phyloP scores from a whole-genome alignment of 1,140 invertebrate genomes.

The Ceratosolen fusciceps region DNA sequence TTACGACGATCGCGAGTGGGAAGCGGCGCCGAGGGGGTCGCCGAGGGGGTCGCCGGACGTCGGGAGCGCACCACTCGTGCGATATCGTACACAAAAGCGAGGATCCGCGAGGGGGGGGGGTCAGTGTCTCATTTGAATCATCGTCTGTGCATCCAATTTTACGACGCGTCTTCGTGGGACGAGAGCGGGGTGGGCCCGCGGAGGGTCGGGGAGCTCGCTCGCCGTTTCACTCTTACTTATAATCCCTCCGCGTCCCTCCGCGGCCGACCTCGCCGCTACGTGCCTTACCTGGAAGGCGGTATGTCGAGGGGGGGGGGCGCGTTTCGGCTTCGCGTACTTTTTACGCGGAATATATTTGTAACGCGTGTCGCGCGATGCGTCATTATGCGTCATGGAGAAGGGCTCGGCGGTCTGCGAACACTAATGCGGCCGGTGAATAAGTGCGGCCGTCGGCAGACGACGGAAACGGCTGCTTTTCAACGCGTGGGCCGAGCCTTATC shows the following conservation, averaged over 20 bases:
- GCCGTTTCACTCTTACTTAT: not conserved
- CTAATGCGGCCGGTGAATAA: not conserved
- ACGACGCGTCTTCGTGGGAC: too few relatives aligned
- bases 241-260: not conserved
- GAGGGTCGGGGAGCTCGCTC: not conserved
- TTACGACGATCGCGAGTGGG: too few relatives aligned
- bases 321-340: not conserved
- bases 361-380: not conserved
- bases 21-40: not conserved
- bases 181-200: not conserved
- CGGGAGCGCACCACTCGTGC: not conserved
- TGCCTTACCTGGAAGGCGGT: too few relatives aligned
- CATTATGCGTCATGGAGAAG: too few relatives aligned
- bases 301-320: too few relatives aligned
- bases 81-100: not conserved
- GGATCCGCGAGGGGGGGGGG: not conserved
- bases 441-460: not conserved
- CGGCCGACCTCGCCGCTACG: not conserved
- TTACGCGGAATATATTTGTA: slow-evolving; percentile 13
- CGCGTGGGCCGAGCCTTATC: not conserved
- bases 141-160: not conserved
- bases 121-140: slow-evolving; percentile 23
- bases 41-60: not conserved
- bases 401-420: too few relatives aligned
- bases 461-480: not conserved